These are phyloP conservation scores for Trisateles emortualis DNA, from an alignment of 2,888 invertebrate genomes.

Conservation along the genomic window DNA sequence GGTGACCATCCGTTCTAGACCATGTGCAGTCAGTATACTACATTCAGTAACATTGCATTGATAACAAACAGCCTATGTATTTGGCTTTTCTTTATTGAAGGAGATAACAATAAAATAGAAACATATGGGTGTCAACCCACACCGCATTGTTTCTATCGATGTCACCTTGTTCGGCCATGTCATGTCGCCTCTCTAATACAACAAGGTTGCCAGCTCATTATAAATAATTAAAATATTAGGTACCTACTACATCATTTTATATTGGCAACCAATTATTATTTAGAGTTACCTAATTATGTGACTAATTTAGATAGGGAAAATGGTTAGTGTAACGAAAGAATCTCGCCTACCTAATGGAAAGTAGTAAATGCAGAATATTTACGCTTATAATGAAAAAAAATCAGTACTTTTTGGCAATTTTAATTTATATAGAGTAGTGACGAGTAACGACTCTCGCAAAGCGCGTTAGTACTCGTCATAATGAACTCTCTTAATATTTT, in stretches of 20 bases:
- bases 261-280: conserved; percentile 13
- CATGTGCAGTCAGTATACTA: no score
- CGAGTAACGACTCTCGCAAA: no score
- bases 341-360: no score
- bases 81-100: conserved; percentile 4
- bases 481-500: no score
- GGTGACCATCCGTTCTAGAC: no score
- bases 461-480: no score
- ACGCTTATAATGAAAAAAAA: no score
- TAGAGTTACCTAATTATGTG: not conserved
- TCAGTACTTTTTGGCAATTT: no score
- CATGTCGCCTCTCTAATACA: conserved; percentile 58
- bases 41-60: not conserved
- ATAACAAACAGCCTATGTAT: not conserved
- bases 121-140: conserved; percentile 54
- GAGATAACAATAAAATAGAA: conserved; percentile 4
- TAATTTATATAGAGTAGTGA: no score
- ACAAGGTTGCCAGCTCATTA: conserved; percentile 54
- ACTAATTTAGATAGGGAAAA: not conserved
- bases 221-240: conserved; percentile 41
- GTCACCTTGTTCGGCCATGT: conserved; percentile 58
- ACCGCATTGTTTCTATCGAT: conserved; percentile 56
- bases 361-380: no score
- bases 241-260: conserved; percentile 10
- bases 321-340: no score